These are phyloP conservation scores for Falco naumanni DNA, from an alignment of 2,797 vertebrate genomes.

Conservation along the genomic window DNA sequence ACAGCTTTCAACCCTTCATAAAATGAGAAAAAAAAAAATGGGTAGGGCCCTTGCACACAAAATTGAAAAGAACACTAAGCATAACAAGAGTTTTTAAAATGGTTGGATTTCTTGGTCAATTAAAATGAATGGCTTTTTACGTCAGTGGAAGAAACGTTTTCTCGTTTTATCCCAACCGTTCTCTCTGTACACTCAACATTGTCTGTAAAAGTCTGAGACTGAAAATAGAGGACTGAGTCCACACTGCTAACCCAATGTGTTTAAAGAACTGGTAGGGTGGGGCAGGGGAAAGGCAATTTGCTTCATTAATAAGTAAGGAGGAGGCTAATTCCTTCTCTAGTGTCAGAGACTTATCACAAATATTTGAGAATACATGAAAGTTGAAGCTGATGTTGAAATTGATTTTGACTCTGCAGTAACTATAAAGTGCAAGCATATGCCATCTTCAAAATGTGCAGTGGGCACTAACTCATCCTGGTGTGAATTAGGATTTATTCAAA, in stretches of 20 bases:
- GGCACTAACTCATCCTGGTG: neutral
- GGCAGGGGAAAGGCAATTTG: accelerated
- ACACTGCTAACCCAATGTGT: neutral
- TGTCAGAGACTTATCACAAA: neutral
- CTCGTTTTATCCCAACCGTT: neutral
- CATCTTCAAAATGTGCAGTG: neutral
- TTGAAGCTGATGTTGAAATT: neutral
- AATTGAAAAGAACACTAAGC: neutral
- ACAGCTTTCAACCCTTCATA: neutral
- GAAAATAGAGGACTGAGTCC: neutral
- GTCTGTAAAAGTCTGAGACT: neutral
- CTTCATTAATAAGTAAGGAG: neutral
- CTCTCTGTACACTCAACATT: neutral
- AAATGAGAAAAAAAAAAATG: neutral
- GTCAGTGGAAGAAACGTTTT: neutral
- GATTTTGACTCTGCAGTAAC: neutral
- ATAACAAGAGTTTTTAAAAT: neutral
- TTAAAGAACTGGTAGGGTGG: neutral
- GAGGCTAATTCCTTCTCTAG: neutral
- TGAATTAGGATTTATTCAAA: neutral
- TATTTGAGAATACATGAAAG: neutral
- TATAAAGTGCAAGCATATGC: neutral
- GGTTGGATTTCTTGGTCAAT: neutral
- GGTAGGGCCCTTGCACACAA: neutral
- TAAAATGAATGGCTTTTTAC: neutral